Base-by-base conservation (phyloP, 53 echinoderm and acorn worm genomes). In the Patiria pectinifera region DNA sequence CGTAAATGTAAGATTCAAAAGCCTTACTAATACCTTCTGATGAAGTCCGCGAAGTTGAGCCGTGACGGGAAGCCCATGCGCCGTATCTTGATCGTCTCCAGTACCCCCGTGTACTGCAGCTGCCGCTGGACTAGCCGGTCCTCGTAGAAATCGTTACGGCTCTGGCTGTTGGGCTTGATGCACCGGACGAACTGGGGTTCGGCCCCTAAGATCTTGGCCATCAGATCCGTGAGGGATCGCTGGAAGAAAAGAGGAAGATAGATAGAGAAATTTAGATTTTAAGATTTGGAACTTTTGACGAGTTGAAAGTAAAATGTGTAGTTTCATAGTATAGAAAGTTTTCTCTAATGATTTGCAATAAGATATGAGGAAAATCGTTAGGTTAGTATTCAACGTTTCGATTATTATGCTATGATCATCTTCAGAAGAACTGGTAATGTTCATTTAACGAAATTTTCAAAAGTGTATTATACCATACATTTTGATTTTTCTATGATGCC, bases 111-210 rank as follows among this genome's bases (percentile, higher is more conserved):
- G 91, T 96, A 98, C 69, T 95, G 92, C 13, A 98, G 94, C 86
- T 98, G 99, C 13, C 94, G 82, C 48, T 95, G 91, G 19, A 98
- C 95, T 2, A 95, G 85, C 66, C 93, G 91, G 91, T 94, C 92
- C 6, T 97, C 96, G 82, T 93, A 97, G 70, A 88, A 79, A 48
- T 94, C 89, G 76, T 95, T 95, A 10, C 93, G 83, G 70, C 94
- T 97, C 69, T 59, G 62, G 19, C 84, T 61, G 94, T 98, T 98
- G 43, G 99, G 99, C 69, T 98, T 98, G 82, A 98, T 85, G 78
- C 99, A 98, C 18, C 99, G 95, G 86, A 98, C 86, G 71, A 98
- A 98, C 92, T 98, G 99, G 22, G 99, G 94, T 48, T 97, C 96
- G 7, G 99, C 97, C 4, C 94, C 93, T 10, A 98, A 84, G 21